These are phyloP conservation scores for Laothoe populi DNA, from an alignment of 2,888 invertebrate species.

Conservation along the genomic window DNA sequence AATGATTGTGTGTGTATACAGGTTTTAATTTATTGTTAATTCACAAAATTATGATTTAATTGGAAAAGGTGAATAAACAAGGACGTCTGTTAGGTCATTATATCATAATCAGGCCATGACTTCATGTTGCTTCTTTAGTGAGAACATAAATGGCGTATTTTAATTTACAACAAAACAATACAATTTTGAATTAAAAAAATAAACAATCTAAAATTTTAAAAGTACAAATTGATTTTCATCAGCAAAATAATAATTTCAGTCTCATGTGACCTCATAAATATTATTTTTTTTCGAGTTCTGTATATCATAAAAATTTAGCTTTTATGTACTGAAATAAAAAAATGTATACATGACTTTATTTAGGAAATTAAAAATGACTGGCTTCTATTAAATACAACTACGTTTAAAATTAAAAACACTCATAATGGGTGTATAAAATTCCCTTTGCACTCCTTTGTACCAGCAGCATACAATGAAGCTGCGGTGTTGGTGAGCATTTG, in stretches of 20 bases:
- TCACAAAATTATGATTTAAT: no score
- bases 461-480: constrained; percentile 51
- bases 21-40: not conserved
- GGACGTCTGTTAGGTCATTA: no score
- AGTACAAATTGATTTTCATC: not conserved
- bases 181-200: not conserved
- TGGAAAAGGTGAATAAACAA: no score
- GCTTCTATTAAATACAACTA: not conserved
- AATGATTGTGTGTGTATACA: no score
- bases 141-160: not conserved
- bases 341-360: not conserved
- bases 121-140: not conserved
- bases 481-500: constrained; percentile 58
- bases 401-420: constrained; percentile 41
- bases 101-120: no score
- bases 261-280: not conserved
- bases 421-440: constrained; percentile 51
- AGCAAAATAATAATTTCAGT: not conserved
- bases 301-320: not conserved
- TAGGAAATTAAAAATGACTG: constrained; percentile 12
- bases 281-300: constrained; percentile 1
- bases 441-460: constrained; percentile 51
- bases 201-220: not conserved
- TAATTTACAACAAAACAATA: not conserved
- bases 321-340: not conserved